Evolutionary conservation across 2,888 invertebrate genomes (phyloP).

Genomic region (Colostygia pectinataria): DNA sequence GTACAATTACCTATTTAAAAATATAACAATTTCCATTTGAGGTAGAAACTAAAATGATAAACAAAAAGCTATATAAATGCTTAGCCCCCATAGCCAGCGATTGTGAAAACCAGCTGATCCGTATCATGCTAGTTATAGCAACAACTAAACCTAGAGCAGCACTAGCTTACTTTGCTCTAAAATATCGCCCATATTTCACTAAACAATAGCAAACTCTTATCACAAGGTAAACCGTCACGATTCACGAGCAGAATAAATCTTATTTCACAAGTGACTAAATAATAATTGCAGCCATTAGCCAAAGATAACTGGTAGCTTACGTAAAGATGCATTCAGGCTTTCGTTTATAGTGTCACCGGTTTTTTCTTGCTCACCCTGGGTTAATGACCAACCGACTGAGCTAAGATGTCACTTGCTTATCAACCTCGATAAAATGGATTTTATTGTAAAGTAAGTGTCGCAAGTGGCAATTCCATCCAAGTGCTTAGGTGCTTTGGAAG

Average conservation of each 20-base stretch:
- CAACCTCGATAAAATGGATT: too few species aligned
- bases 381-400: too few species aligned
- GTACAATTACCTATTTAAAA: too few species aligned
- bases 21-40: too few species aligned
- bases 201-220: slow-evolving; percentile 30
- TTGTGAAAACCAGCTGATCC: slow-evolving; percentile 10
- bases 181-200: slow-evolving; percentile 32
- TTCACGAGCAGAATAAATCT: slow-evolving; percentile 48
- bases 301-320: slow-evolving; percentile 1
- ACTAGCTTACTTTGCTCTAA: slow-evolving; percentile 16
- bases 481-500: too few species aligned
- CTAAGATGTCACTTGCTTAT: too few species aligned
- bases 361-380: not conserved
- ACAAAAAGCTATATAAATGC: not conserved
- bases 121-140: slow-evolving; percentile 12
- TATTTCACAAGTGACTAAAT: slow-evolving; percentile 63
- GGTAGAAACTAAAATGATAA: not conserved
- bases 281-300: slow-evolving; percentile 61
- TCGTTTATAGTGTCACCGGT: not conserved
- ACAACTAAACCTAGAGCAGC: slow-evolving; percentile 3
- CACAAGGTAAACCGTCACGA: slow-evolving; percentile 48
- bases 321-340: not conserved
- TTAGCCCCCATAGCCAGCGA: not conserved
- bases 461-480: too few species aligned
- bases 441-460: too few species aligned